Conservation (phyloP, 1,140 invertebrate species). For the Drosophila nigrodunni region DNA sequence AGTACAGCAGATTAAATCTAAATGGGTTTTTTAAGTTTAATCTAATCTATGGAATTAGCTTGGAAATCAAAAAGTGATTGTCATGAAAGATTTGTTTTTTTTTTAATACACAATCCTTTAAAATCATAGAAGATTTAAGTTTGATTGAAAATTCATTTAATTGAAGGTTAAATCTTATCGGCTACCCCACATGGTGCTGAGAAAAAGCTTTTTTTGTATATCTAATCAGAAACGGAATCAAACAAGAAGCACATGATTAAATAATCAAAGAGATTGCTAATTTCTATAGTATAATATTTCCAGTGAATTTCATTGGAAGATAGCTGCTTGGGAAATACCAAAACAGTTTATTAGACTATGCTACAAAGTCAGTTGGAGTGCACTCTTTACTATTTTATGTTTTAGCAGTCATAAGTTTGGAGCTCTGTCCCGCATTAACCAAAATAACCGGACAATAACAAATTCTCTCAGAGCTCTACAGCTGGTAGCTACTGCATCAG, state of each 20-base stretch:
- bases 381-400: not conserved
- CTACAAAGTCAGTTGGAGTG: not conserved
- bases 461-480: conserved; percentile 10
- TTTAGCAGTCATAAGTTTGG: conserved; percentile 1
- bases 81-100: too few relatives aligned
- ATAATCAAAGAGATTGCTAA: not conserved
- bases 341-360: not conserved
- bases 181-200: conserved; percentile 5
- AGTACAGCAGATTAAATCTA: not conserved
- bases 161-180: conserved; percentile 33
- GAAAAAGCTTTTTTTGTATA: not conserved
- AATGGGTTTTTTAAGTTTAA: not conserved
- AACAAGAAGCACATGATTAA: conserved; percentile 3
- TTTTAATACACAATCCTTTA: too few relatives aligned
- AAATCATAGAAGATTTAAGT: not conserved
- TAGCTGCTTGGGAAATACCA: not conserved
- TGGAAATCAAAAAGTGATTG: not conserved
- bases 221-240: conserved; percentile 13
- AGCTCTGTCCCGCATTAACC: conserved; percentile 18
- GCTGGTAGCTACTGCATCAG: not conserved
- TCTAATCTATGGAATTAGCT: conserved; percentile 1
- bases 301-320: not conserved
- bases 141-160: not conserved
- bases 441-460: conserved; percentile 20
- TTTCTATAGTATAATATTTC: conserved; percentile 2